Evolutionary conservation across 2,797 vertebrate species (phyloP).

Genomic region (Antrozous pallidus): DNA sequence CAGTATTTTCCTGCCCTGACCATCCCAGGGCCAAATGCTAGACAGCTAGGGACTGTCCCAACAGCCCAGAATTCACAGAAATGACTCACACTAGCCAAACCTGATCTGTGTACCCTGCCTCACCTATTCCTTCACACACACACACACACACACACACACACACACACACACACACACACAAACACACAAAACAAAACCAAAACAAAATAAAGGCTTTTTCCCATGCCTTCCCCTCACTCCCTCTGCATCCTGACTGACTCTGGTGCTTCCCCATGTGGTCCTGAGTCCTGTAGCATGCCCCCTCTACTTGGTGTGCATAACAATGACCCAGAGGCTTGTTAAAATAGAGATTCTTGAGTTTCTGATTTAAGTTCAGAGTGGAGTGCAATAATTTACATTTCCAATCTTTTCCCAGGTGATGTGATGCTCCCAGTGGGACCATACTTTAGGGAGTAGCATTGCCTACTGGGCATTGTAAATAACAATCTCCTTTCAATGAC

Average conservation of each 20-base stretch:
- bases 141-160: no score
- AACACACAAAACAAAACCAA: neutral
- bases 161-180: no score
- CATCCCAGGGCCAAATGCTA: neutral
- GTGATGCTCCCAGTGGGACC: neutral
- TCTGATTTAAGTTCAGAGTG: neutral
- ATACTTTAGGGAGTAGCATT: neutral
- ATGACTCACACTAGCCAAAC: neutral
- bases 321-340: neutral
- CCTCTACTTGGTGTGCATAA: neutral
- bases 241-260: neutral
- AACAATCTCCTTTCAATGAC: neutral
- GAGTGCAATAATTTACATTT: neutral
- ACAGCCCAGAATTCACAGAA: neutral
- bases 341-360: neutral
- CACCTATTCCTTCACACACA: neutral
- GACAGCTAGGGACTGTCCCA: neutral
- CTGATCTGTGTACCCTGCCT: neutral
- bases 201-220: neutral
- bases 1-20: neutral
- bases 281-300: fast-evolving
- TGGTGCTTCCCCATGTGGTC: neutral
- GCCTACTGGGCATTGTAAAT: neutral
- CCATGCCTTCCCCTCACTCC: neutral
- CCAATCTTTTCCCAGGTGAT: neutral